Conservation (phyloP, 2,113 vertebrate species). For the Myrmecophaga tridactyla region DNA sequence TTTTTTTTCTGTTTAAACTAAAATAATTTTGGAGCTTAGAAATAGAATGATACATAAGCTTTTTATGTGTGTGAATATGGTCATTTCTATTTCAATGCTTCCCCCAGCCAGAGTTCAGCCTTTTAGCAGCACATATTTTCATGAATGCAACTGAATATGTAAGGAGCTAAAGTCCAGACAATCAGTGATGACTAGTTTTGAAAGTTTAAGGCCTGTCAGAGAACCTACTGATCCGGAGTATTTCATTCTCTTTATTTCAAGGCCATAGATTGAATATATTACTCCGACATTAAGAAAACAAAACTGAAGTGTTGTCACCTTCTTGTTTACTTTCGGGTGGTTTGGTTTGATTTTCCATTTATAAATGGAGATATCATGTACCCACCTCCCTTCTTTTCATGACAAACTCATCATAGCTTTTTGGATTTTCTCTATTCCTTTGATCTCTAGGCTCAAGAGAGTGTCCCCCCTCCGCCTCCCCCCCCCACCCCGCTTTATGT, state of each 20-base stretch:
- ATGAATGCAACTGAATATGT: not conserved
- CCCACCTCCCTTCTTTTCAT: not conserved
- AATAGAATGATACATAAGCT: not conserved
- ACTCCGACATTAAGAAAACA: not conserved
- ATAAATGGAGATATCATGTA: not conserved
- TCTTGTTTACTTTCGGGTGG: not conserved
- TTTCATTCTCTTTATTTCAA: not conserved
- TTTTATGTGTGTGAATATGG: not conserved
- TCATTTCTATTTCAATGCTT: not conserved
- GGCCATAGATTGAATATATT: not conserved
- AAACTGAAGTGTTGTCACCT: not conserved
- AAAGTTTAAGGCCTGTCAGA: not conserved
- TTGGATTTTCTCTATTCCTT: not conserved
- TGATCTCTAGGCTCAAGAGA: not conserved
- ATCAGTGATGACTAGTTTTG: not conserved
- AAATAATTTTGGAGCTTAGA: not conserved
- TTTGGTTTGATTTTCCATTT: not conserved
- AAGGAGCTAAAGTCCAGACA: not conserved
- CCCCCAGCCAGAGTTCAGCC: not conserved
- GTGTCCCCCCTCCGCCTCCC: accelerated
- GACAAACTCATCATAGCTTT: not conserved
- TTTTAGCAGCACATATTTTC: not conserved
- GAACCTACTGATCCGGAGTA: not conserved
- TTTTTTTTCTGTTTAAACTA: not conserved
- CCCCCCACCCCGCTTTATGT: not conserved